Conservation (phyloP, 2,888 invertebrate species). For the Pheosia gnoma region DNA sequence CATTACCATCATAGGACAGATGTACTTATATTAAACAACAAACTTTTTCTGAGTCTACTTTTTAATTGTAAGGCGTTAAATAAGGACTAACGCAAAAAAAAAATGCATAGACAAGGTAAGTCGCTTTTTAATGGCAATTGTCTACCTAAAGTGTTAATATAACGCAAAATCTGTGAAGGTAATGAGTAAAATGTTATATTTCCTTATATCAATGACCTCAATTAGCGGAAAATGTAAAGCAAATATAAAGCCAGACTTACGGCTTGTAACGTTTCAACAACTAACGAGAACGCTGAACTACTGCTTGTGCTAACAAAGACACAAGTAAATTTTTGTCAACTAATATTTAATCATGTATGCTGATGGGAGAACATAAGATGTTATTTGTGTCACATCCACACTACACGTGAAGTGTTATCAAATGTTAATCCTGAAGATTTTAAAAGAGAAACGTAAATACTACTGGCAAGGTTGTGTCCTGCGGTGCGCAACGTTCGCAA, state of each 20-base stretch:
- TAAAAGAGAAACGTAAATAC: constrained; percentile 44
- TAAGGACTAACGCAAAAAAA: too few species aligned
- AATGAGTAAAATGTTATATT: too few species aligned
- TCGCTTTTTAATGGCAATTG: too few species aligned
- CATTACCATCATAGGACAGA: constrained; percentile 24
- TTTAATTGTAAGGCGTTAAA: not conserved
- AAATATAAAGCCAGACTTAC: too few species aligned
- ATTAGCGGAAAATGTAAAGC: too few species aligned
- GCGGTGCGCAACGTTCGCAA: constrained; percentile 44
- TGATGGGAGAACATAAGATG: not conserved
- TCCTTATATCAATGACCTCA: too few species aligned
- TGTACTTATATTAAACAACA: constrained; percentile 1
- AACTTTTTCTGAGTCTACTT: not conserved
- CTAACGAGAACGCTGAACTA: not conserved
- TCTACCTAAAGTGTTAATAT: too few species aligned
- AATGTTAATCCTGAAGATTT: constrained; percentile 30
- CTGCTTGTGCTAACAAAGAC: not conserved
- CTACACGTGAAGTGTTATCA: constrained; percentile 15
- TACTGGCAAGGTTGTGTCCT: constrained; percentile 36
- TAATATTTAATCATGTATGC: not conserved
- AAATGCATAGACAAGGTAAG: too few species aligned
- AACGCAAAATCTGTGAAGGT: too few species aligned
- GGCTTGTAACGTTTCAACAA: not conserved
- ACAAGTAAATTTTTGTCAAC: not conserved
- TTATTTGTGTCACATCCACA: not conserved